These are phyloP conservation scores for Euglossa dilemma DNA, from an alignment of 1,140 invertebrate genomes.

Conservation along the genomic window DNA sequence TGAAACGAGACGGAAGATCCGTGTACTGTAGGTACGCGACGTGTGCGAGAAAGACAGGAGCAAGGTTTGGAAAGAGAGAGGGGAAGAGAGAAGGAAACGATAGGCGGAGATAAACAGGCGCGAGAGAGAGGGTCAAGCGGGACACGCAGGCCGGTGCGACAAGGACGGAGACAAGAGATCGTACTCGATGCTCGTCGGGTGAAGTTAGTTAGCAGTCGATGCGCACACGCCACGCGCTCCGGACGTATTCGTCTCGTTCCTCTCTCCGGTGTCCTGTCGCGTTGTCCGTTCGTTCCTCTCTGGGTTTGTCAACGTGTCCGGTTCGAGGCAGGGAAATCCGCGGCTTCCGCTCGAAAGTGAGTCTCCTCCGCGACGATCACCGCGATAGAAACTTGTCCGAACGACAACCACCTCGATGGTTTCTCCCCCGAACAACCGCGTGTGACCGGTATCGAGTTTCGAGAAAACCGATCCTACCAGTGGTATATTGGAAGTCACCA, in stretches of 20 bases:
- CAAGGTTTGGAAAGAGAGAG: background rate
- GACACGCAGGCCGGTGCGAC: conserved; percentile 25
- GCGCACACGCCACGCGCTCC: conserved; percentile 80
- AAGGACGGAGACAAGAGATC: conserved; percentile 47
- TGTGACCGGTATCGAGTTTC: background rate
- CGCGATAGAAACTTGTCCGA: conserved; percentile 9
- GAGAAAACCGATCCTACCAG: background rate
- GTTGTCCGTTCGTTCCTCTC: conserved; percentile 6
- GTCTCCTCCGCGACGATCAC: conserved; percentile 11
- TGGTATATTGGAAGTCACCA: background rate
- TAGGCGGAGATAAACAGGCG: conserved; percentile 50
- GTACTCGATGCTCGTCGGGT: conserved; percentile 71
- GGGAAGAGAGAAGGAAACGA: conserved; percentile 25
- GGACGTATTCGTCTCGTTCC: conserved; percentile 67
- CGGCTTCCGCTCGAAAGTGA: conserved; percentile 55
- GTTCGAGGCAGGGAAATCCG: conserved; percentile 50
- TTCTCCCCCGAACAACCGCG: background rate
- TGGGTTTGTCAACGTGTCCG: conserved; percentile 58
- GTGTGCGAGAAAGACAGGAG: background rate
- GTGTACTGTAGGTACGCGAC: background rate
- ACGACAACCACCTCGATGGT: background rate
- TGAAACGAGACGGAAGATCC: conserved; percentile 8
- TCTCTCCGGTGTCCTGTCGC: conserved; percentile 31
- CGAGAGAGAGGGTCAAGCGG: conserved; percentile 51
- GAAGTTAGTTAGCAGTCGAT: conserved; percentile 81